These are phyloP conservation scores for Latrodectus hesperus DNA, from an alignment of 2,888 invertebrate species.

Conservation along the genomic window DNA sequence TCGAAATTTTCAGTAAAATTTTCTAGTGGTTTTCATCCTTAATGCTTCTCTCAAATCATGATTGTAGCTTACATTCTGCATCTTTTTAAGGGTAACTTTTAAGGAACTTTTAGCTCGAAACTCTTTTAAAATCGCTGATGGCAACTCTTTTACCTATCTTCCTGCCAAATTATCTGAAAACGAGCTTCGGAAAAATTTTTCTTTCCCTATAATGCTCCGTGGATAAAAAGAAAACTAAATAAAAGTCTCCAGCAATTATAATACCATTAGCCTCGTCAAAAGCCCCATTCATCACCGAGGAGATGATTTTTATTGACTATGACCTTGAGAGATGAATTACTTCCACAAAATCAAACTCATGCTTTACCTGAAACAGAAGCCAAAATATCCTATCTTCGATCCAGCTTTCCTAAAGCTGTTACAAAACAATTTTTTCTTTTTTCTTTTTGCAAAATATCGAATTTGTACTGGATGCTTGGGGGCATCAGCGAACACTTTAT, in stretches of 20 bases:
- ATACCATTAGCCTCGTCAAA: slow-evolving; percentile 21
- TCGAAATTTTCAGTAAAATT: too few species aligned
- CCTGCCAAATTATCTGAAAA: slow-evolving; percentile 38
- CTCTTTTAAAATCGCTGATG: slow-evolving; percentile 25
- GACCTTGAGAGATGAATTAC: too few species aligned
- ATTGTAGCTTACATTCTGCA: too few species aligned
- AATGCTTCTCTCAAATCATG: too few species aligned
- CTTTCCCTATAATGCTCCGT: neutral
- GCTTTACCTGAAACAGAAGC: neutral
- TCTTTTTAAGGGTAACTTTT: too few species aligned
- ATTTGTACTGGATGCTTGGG: neutral
- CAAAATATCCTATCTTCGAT: neutral
- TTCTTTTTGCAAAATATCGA: neutral
- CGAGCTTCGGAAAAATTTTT: slow-evolving; percentile 7
- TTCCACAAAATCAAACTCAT: neutral
- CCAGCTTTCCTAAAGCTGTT: neutral
- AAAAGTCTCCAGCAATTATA: slow-evolving; percentile 32
- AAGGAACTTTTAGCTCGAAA: neutral
- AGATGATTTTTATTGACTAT: neutral
- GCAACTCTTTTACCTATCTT: neutral
- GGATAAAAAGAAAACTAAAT: neutral
- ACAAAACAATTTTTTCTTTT: slow-evolving; percentile 17
- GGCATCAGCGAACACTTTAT: slow-evolving; percentile 32
- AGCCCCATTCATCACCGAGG: neutral
- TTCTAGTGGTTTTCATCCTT: too few species aligned